Evolutionary conservation across 2,888 invertebrate species (phyloP).

Genomic region (Leucophenga montana): DNA sequence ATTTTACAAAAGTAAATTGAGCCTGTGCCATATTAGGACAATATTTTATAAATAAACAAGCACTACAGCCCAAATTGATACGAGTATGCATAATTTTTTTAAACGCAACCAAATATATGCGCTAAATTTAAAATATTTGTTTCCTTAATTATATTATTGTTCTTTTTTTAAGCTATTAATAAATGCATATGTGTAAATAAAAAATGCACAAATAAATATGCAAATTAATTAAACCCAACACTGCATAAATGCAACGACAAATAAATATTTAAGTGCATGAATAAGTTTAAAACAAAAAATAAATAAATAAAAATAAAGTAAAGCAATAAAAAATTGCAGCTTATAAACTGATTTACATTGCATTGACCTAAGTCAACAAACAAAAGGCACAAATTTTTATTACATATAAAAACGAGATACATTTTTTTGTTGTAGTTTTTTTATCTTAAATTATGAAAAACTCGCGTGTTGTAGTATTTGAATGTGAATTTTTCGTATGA

Average conservation of each 20-base stretch:
- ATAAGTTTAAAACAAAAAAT: not conserved
- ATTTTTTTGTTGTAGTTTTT: too few relatives aligned
- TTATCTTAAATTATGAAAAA: too few relatives aligned
- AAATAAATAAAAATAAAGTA: not conserved
- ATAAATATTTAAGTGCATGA: not conserved
- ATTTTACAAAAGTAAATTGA: too few relatives aligned
- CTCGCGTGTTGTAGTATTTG: not conserved
- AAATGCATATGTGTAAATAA: not conserved
- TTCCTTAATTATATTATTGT: too few relatives aligned
- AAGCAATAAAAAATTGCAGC: slow-evolving; percentile 39
- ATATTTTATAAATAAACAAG: too few relatives aligned
- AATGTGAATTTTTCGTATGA: not conserved
- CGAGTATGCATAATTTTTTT: not conserved
- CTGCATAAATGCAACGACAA: slow-evolving; percentile 6
- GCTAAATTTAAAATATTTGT: not conserved
- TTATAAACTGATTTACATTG: slow-evolving; percentile 48
- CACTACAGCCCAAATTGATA: too few relatives aligned
- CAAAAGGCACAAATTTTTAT: too few relatives aligned
- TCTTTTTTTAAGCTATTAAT: too few relatives aligned
- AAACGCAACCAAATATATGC: not conserved
- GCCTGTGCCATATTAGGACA: too few relatives aligned
- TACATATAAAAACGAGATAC: too few relatives aligned
- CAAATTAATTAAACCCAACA: slow-evolving; percentile 9
- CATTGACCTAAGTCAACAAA: too few relatives aligned
- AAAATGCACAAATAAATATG: slow-evolving; percentile 7